These are phyloP conservation scores for Tachina grossa DNA, from an alignment of 2,888 invertebrate genomes.

Conservation along the genomic window DNA sequence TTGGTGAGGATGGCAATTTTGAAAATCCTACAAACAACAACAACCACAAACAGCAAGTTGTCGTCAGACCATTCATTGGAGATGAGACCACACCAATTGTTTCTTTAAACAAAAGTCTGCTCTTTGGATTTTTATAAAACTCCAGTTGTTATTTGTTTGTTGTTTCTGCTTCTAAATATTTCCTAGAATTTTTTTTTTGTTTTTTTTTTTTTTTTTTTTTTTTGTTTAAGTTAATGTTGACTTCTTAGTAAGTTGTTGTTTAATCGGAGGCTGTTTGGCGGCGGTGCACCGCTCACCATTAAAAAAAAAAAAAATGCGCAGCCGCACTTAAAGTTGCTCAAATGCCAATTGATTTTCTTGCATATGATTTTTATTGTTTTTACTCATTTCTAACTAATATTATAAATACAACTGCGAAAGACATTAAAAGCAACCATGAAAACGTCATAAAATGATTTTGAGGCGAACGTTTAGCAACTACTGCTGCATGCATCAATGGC, in stretches of 20 bases:
- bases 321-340: slow-evolving; percentile 51
- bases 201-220: slow-evolving; percentile 24
- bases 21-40: slow-evolving; percentile 26
- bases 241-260: slow-evolving; percentile 63
- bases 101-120: slow-evolving; percentile 21
- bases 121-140: background rate
- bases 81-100: slow-evolving; percentile 66
- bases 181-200: slow-evolving; percentile 46
- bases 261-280: background rate
- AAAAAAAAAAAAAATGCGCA: slow-evolving; percentile 31
- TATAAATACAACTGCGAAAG: slow-evolving; percentile 6
- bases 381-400: slow-evolving; percentile 48
- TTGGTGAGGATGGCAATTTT: slow-evolving; percentile 43
- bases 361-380: slow-evolving; percentile 48
- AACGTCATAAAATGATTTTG: slow-evolving; percentile 52
- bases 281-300: slow-evolving; percentile 25
- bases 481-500: background rate
- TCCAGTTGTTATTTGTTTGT: slow-evolving; percentile 35
- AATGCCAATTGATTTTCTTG: slow-evolving; percentile 61
- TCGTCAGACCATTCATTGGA: slow-evolving; percentile 1
- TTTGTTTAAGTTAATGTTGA: slow-evolving; percentile 41
- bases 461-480: slow-evolving; percentile 31
- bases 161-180: slow-evolving; percentile 32
- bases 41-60: slow-evolving; percentile 49
- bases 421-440: slow-evolving; percentile 52